Conservation (phyloP, 2,888 invertebrate genomes). For the Sialis lutaria region DNA sequence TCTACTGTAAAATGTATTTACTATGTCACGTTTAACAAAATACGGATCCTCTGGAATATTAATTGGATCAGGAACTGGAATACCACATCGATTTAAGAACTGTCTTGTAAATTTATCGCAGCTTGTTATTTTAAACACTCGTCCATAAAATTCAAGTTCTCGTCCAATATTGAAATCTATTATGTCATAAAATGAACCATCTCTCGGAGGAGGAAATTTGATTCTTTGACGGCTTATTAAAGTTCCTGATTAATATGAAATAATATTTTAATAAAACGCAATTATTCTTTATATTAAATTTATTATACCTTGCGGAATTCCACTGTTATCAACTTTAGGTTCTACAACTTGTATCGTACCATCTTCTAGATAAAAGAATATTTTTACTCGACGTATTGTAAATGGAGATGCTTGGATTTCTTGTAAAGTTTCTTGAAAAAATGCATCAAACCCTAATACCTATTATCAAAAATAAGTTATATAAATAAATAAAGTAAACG, state of each 20-base stretch:
- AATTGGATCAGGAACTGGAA: constrained; percentile 58
- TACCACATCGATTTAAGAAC: constrained; percentile 71
- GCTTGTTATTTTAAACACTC: constrained; percentile 61
- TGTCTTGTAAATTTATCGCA: constrained; percentile 78
- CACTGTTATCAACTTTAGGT: constrained; percentile 67
- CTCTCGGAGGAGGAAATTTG: constrained; percentile 52
- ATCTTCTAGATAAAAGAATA: constrained; percentile 79
- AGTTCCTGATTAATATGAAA: constrained; percentile 38
- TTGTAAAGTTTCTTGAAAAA: constrained; percentile 62
- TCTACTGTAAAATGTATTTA: constrained; percentile 7
- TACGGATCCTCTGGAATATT: constrained; percentile 35
- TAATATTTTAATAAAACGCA: neutral
- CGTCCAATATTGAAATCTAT: constrained; percentile 75
- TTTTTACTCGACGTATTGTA: constrained; percentile 61
- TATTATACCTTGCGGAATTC: constrained; percentile 56
- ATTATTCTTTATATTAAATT: constrained; percentile 2
- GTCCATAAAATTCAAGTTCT: constrained; percentile 64
- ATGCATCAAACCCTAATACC: constrained; percentile 63
- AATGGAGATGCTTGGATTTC: constrained; percentile 51
- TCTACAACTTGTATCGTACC: constrained; percentile 80
- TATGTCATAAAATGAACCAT: constrained; percentile 62
- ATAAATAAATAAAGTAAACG: constrained; percentile 4
- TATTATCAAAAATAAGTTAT: constrained; percentile 19
- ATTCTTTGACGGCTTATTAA: constrained; percentile 70
- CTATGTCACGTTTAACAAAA: constrained; percentile 26